Conservation (phyloP, 2,797 vertebrate species). For the Potorous gilbertii region DNA sequence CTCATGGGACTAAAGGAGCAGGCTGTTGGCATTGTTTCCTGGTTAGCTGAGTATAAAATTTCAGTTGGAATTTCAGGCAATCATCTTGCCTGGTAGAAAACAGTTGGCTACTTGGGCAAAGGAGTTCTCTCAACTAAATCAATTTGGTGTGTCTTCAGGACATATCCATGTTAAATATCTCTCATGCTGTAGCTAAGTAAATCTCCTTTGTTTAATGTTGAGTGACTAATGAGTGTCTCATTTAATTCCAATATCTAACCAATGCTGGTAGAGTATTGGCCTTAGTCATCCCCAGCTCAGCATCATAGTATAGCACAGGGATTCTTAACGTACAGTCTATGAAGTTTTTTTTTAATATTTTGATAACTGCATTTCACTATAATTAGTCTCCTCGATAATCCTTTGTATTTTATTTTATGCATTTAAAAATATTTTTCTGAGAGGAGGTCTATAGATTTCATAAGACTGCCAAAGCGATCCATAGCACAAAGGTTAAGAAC, state of each 20-base stretch:
- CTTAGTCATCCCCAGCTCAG: not conserved
- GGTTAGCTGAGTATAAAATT: not conserved
- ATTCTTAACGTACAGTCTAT: not conserved
- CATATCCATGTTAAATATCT: not conserved
- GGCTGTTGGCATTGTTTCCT: not conserved
- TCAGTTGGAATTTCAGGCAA: not conserved
- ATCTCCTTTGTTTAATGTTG: not conserved
- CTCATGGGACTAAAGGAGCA: not conserved
- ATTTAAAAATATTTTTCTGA: not conserved
- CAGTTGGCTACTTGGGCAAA: not conserved
- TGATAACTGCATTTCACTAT: not conserved
- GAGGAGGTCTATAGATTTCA: not conserved
- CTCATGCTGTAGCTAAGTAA: not conserved
- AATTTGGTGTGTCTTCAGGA: not conserved
- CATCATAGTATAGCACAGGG: not conserved
- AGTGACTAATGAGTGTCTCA: not conserved
- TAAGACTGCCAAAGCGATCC: not conserved
- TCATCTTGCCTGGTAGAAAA: not conserved
- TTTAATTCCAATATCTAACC: not conserved
- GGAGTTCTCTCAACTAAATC: not conserved
- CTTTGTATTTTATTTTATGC: not conserved
- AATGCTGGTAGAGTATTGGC: not conserved
- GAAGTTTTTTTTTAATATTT: not conserved
- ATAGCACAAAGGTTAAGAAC: not conserved
- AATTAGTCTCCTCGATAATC: not conserved